phyloP scores from a whole-genome alignment of 2,888 invertebrate species.

The Rotaria magnacalcarata region DNA sequence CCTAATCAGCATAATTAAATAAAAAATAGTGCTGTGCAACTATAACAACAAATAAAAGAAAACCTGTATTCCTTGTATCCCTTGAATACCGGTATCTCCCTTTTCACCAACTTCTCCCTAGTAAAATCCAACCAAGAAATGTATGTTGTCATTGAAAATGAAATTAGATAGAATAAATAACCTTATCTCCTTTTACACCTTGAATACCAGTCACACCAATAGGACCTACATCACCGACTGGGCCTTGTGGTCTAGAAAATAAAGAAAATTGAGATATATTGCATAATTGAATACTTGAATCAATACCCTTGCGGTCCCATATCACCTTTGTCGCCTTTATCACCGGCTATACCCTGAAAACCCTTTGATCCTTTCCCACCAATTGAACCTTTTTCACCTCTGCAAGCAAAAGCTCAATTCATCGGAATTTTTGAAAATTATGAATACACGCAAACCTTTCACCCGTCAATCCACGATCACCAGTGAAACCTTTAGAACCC shows the following conservation, averaged over 20 bases:
- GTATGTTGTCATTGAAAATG: neutral
- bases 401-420: neutral
- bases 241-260: neutral
- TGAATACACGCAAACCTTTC: conserved; percentile 13
- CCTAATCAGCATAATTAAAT: neutral
- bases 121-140: neutral
- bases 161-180: neutral
- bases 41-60: neutral
- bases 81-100: neutral
- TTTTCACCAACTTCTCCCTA: neutral
- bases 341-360: neutral
- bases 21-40: neutral
- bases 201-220: neutral
- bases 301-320: neutral
- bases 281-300: neutral
- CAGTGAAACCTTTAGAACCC: neutral
- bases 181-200: neutral
- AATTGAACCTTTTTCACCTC: neutral
- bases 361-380: neutral
- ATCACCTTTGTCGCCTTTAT: neutral
- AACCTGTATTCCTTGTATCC: neutral
- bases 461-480: conserved; percentile 4
- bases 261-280: neutral
- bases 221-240: neutral
- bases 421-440: neutral